Conservation (phyloP, 2,113 vertebrate species). For the Geococcyx californianus region DNA sequence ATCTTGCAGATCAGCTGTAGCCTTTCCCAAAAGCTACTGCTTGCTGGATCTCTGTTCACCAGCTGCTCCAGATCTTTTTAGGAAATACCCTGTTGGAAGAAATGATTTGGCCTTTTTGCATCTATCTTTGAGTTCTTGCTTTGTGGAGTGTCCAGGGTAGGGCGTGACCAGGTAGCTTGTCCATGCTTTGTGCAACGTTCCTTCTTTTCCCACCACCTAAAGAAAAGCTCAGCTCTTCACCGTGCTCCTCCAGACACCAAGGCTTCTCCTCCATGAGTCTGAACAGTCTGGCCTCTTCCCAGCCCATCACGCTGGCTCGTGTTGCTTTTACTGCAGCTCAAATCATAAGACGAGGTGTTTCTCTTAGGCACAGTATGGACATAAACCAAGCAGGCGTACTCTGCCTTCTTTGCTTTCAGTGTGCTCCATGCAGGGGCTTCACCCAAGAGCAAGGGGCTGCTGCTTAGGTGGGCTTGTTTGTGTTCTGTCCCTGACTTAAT, state of each 20-base stretch:
- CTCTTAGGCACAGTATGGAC: neutral
- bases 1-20: neutral
- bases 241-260: rapidly evolving
- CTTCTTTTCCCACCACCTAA: neutral
- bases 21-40: neutral
- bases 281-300: neutral
- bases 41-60: neutral
- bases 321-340: neutral
- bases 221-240: neutral
- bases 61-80: neutral
- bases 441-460: neutral
- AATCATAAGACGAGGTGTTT: rapidly evolving
- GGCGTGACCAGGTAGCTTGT: neutral
- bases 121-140: neutral
- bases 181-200: rapidly evolving
- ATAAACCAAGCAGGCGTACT: neutral
- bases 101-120: neutral
- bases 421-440: rapidly evolving
- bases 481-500: neutral
- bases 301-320: rapidly evolving
- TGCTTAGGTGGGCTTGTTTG: conserved; percentile 35
- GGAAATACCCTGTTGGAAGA: neutral
- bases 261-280: neutral
- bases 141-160: neutral
- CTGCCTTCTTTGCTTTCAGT: neutral